These are phyloP conservation scores for Ceratothoa steindachneri DNA, from an alignment of 2,888 invertebrate species.

Conservation along the genomic window DNA sequence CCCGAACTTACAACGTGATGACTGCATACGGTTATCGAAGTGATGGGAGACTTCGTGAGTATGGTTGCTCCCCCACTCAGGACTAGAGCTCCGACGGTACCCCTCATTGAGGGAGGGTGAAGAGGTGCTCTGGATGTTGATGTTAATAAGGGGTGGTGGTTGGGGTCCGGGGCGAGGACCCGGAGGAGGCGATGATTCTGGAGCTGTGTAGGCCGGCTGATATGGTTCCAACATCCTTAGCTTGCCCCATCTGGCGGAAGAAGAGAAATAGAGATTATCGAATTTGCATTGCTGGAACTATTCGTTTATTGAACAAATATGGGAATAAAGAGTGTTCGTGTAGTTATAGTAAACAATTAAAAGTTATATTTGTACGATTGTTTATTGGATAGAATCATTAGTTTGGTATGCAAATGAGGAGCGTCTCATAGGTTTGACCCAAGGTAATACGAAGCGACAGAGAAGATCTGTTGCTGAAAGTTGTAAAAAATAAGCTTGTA, in stretches of 20 bases:
- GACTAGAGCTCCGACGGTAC: neutral
- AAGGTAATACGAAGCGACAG: too few relatives aligned
- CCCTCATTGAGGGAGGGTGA: slow-evolving; percentile 16
- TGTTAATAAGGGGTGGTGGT: slow-evolving; percentile 24
- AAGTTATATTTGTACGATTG: too few relatives aligned
- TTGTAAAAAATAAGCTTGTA: too few relatives aligned
- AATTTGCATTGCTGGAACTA: too few relatives aligned
- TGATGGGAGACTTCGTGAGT: neutral
- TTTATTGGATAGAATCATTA: too few relatives aligned
- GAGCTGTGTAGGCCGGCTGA: slow-evolving; percentile 43
- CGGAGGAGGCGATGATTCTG: slow-evolving; percentile 22
- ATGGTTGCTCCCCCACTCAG: neutral
- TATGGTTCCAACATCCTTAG: slow-evolving; percentile 45
- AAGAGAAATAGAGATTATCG: neutral
- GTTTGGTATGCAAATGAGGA: too few relatives aligned
- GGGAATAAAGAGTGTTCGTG: too few relatives aligned
- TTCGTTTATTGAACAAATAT: too few relatives aligned
- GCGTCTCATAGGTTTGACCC: too few relatives aligned
- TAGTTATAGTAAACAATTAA: too few relatives aligned
- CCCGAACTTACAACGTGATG: neutral
- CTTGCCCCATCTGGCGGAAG: slow-evolving; percentile 39
- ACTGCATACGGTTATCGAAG: neutral
- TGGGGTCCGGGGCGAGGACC: slow-evolving; percentile 11
- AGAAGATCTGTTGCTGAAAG: too few relatives aligned
- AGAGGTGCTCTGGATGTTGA: slow-evolving; percentile 31